phyloP scores from a whole-genome alignment of 2,888 invertebrate species.

The Lycia hirtaria region DNA sequence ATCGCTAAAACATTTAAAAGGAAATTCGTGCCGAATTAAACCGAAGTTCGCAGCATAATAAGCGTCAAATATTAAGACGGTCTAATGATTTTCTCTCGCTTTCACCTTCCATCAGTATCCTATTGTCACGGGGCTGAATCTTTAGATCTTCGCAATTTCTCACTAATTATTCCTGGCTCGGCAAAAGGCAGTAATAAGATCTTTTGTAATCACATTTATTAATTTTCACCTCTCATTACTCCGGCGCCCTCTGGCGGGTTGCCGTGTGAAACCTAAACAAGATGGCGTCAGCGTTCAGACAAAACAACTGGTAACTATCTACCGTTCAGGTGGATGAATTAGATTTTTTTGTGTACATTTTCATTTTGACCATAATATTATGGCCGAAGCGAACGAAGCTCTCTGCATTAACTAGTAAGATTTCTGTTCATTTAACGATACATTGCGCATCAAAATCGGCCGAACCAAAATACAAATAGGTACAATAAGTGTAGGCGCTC shows the following conservation, averaged over 20 bases:
- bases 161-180: conserved; percentile 70
- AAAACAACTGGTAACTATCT: conserved; percentile 9
- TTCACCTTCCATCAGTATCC: conserved; percentile 2
- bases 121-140: conserved; percentile 20
- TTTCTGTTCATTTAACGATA: too few species aligned
- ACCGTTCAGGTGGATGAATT: not conserved
- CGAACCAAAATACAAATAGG: too few species aligned
- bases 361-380: too few species aligned
- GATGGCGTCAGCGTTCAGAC: conserved; percentile 35
- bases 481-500: too few species aligned
- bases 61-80: not conserved
- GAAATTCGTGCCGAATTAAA: too few species aligned
- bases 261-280: conserved; percentile 60
- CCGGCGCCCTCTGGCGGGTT: conserved; percentile 53
- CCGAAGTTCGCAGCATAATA: not conserved
- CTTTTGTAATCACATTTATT: conserved; percentile 70
- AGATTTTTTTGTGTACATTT: too few species aligned
- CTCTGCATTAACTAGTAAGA: too few species aligned
- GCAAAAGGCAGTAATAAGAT: conserved; percentile 75
- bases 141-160: conserved; percentile 56
- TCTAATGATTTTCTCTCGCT: conserved; percentile 3
- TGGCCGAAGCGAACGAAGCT: too few species aligned
- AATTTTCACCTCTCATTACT: conserved; percentile 61
- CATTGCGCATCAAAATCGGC: too few species aligned
- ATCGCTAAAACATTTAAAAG: too few species aligned